Conservation (phyloP, 2,888 invertebrate genomes). For the Crematogaster levior region DNA sequence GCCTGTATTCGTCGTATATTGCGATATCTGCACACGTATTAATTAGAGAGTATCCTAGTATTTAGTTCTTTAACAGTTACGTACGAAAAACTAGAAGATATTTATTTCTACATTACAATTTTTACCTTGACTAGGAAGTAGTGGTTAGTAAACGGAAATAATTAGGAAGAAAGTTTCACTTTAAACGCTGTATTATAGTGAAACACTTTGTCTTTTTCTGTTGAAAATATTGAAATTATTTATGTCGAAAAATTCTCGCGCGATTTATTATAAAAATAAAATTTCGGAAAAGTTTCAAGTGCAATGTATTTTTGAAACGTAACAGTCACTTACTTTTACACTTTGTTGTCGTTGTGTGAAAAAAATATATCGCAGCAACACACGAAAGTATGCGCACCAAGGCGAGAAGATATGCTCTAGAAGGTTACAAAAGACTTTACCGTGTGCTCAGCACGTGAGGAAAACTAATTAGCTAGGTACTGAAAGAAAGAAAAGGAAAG, state of each 20-base stretch:
- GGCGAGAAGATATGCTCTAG: slow-evolving; percentile 45
- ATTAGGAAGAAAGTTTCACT: slow-evolving; percentile 8
- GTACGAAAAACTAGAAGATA: neutral
- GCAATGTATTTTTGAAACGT: neutral
- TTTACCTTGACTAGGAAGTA: neutral
- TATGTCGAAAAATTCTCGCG: neutral
- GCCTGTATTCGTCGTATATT: neutral
- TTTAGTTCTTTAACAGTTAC: neutral
- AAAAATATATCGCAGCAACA: neutral
- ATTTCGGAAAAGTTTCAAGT: neutral
- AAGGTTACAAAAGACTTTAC: neutral
- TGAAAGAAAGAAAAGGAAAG: neutral
- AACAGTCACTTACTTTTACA: neutral
- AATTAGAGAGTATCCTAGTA: neutral
- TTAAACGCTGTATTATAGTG: neutral
- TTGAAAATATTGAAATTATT: neutral
- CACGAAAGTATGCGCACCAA: slow-evolving; percentile 32
- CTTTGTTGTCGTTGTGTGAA: neutral
- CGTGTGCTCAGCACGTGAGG: neutral
- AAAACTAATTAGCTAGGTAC: slow-evolving; percentile 19
- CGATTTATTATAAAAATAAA: neutral
- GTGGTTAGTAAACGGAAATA: neutral
- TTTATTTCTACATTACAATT: neutral
- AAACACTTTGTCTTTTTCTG: neutral
- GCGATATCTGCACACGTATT: slow-evolving; percentile 7